Conservation (phyloP, 1,140 invertebrate species). For the Andricus grossulariae region DNA sequence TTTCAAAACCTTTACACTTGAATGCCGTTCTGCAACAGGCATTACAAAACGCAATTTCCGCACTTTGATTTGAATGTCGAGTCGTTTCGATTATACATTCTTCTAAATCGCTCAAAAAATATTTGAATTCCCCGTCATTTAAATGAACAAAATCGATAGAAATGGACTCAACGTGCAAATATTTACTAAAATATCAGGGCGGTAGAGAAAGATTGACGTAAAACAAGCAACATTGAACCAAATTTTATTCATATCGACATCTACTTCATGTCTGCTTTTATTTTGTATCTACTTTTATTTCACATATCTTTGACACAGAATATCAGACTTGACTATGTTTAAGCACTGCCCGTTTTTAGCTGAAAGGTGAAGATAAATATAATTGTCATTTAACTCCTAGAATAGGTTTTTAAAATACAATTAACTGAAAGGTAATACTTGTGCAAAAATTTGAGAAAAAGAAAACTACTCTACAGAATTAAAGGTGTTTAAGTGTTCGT, state of each 20-base stretch:
- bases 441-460: no score
- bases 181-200: not conserved
- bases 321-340: no score
- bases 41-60: constrained; percentile 19
- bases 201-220: constrained; percentile 6
- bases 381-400: not conserved
- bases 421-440: no score
- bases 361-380: no score
- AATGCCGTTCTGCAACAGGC: not conserved
- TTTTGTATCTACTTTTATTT: not conserved
- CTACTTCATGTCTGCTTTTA: not conserved
- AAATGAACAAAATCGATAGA: not conserved
- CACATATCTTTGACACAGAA: not conserved
- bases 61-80: constrained; percentile 14
- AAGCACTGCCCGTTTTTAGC: not conserved
- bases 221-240: not conserved
- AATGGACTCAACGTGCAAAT: not conserved
- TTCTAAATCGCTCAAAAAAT: not conserved
- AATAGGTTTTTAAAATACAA: no score
- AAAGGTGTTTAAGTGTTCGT: not conserved
- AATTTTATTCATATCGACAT: not conserved
- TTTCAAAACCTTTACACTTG: not conserved
- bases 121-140: not conserved
- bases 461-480: not conserved
- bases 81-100: constrained; percentile 14